A percentile compares a stretch with the other conserved stretches of the same genome.
Evolutionary conservation across 2,888 invertebrate species (phyloP).

Genomic region (Ptychoptera contaminata): DNA sequence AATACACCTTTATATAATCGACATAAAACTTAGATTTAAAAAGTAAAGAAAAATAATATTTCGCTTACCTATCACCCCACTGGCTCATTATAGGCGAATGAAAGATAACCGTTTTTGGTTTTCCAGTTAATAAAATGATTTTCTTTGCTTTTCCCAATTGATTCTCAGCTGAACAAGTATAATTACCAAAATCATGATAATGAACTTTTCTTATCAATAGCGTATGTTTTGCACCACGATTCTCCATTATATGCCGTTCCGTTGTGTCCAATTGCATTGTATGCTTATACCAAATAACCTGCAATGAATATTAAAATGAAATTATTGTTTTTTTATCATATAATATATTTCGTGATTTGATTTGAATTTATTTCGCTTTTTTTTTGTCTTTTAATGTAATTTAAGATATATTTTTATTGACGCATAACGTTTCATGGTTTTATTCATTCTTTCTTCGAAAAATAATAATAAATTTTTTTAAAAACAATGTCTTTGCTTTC

Average conservation of each 20-base stretch:
- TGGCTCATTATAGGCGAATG: conserved; percentile 36
- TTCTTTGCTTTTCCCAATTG: conserved; percentile 38
- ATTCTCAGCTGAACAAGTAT: conserved; percentile 44
- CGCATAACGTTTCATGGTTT: too few relatives aligned
- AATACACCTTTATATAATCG: too few relatives aligned
- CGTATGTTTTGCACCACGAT: conserved; percentile 38
- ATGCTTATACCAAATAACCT: conserved; percentile 41
- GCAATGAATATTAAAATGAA: conserved; percentile 8
- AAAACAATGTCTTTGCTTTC: too few relatives aligned
- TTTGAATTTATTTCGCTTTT: too few relatives aligned
- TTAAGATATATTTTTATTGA: too few relatives aligned
- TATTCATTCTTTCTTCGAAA: too few relatives aligned
- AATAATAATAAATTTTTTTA: too few relatives aligned
- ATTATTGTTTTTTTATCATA: too few relatives aligned
- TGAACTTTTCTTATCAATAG: conserved; percentile 40
- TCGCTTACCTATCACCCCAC: conserved; percentile 29
- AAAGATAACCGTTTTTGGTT: conserved; percentile 38
- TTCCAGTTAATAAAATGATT: conserved; percentile 39
- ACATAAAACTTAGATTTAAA: too few relatives aligned
- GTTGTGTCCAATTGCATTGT: conserved; percentile 41
- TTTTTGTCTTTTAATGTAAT: too few relatives aligned
- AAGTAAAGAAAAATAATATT: neutral
- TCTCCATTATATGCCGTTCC: conserved; percentile 38
- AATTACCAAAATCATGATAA: conserved; percentile 40
- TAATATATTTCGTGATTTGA: too few relatives aligned